Percentiles rank a stretch among this genome's conserved stretches.
Conservation (phyloP, 2,113 vertebrate species). For the Hystrix cristata region DNA sequence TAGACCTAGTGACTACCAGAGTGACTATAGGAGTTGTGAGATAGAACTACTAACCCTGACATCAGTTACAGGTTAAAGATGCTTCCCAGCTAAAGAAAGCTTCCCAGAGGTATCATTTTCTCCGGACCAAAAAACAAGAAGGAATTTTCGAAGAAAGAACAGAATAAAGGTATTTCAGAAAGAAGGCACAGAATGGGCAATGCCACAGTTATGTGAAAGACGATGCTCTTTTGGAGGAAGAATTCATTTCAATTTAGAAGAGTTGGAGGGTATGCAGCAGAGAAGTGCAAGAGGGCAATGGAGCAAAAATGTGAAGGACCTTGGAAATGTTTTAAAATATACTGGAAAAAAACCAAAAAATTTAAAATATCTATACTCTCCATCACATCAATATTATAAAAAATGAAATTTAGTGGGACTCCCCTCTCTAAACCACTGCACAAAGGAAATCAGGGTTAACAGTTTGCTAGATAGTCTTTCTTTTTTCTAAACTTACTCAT, state of each 20-base stretch:
- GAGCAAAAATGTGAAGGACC: not conserved
- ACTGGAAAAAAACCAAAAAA: not conserved
- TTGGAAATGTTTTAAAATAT: not conserved
- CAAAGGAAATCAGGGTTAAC: not conserved
- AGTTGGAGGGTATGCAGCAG: not conserved
- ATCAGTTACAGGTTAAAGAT: no score
- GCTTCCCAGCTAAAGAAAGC: not conserved
- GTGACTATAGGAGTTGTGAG: not conserved
- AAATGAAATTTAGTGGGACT: not conserved
- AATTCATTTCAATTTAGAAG: not conserved
- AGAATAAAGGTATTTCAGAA: not conserved
- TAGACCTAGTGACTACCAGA: not conserved
- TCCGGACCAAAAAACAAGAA: not conserved
- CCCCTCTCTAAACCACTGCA: not conserved
- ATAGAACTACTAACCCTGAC: not conserved
- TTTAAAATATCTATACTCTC: not conserved
- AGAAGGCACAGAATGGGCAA: not conserved
- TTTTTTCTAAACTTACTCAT: not conserved
- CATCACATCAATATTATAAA: not conserved
- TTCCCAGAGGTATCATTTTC: not conserved
- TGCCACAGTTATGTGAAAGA: not conserved
- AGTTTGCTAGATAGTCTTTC: not conserved
- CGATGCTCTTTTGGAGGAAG: not conserved
- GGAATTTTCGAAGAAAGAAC: not conserved
- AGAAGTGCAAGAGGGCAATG: not conserved